Base-by-base conservation (phyloP, 1,140 invertebrate species). In the Drosophila tani region DNA sequence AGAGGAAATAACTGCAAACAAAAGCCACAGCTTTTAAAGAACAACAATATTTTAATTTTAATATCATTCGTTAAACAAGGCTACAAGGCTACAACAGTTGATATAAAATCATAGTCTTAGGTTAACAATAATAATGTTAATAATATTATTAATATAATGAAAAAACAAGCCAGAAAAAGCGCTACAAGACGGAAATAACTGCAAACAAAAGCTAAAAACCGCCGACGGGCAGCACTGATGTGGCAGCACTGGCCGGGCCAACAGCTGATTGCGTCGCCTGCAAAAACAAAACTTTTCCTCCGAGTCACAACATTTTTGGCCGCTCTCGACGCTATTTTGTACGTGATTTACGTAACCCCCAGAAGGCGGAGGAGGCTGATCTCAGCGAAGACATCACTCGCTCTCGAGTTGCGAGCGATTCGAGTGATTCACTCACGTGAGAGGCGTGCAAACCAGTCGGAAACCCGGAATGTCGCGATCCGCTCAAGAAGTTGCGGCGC, bases 401-500 rank as follows among this genome's bases (percentile, higher is more conserved):
- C 51, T 56, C 53, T 56, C 21, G 55, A 45, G 55, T 21, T n/a
- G 17, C 21, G 27, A 32, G 15, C 32, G 56, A 62, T 21, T 32
- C 55, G 27, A 32, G 15, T 45, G 57, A 62, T 21, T 32, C 56
- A 65, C 63, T 56, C 27, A 24, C 38, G 63, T 40, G 27, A 29
- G 53, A 19, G 55, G n/a, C 12, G n/a, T 27, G 19, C 32, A 45
- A 65, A 65, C 63, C 57, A 43, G 57, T 59, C 43, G n/a, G n/a
- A n/a, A n/a, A n/a, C 9, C 8, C 43, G 17, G 43, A 17, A 92
- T 92, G 91, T 45, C 87, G 53, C 87, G 90, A 40, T 62, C 80
- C 43, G 66, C 79, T 24, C 94, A 94, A 82, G 95, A 96, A 91
- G 64, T 95, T 43, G 86, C 94, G 62, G 94, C 94, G 41, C 91